Base-by-base conservation (phyloP, 2,113 vertebrate species). In the Mixornis gularis region DNA sequence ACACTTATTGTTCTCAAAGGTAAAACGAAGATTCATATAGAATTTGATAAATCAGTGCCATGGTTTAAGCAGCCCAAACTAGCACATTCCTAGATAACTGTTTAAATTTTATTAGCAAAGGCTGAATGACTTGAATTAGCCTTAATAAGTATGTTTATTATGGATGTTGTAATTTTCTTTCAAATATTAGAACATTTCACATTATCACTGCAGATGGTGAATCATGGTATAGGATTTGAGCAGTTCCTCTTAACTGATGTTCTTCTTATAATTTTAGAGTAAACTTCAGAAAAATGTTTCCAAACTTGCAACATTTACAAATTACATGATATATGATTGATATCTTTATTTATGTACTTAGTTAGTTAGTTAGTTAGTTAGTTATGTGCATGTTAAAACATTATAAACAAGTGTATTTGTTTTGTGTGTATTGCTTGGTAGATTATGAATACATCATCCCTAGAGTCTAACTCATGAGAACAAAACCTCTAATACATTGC, bases 71-170 rank as follows among this genome's bases (percentile, higher is more conserved):
- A 38, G 63, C 18, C 32, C n/a, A 52, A 60, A 29, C 9, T 13
- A 69, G 63, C 21, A 38, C 27, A 52, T 60, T 52, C 18, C n/a
- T 38, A 52, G 40, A 77, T 14, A 60, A 24, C 15, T 68, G 22
- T 44, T 68, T 48, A 19, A 38, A 87, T 72, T 91, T 94, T 91
- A 72, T 48, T 48, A 62, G 15, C 20, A 64, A 78, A 32, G 17
- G 16, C 59, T 96, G 74, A 96, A 89, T 71, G 29, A 77, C 20
- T 32, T 80, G 51, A 84, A 68, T 60, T 72, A 82, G 34, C 65
- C 86, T 89, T 93, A 93, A 93, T 85, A 53, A 79, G 29, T 43
- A 46, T 68, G 25, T 84, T 87, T 90, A 55, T 85, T 91, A 95
- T 65, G 53, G 17, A 56, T 43, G 62, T 6, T 81, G 22, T 63